Evolutionary conservation across 2,113 vertebrate species (phyloP).

Genomic region (Arenaria interpres): DNA sequence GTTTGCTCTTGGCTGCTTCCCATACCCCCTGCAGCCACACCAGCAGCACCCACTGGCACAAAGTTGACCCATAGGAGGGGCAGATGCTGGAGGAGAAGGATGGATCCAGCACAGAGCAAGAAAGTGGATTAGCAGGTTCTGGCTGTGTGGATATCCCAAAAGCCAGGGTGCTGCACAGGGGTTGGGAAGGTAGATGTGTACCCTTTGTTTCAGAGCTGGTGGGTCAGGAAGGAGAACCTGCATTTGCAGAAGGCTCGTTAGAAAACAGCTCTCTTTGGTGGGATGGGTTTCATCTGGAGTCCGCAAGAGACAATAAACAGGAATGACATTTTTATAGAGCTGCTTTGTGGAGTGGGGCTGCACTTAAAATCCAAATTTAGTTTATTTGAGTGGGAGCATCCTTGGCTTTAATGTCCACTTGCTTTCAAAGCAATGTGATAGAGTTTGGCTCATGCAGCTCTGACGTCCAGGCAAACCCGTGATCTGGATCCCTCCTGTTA

Average conservation of each 20-base stretch:
- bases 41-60: not conserved
- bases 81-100: not conserved
- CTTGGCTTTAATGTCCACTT: conserved; percentile 2
- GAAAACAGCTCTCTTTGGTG: not conserved
- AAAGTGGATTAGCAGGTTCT: not conserved
- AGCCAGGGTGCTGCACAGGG: not conserved
- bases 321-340: conserved; percentile 44
- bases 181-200: not conserved
- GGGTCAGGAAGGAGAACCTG: not conserved
- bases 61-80: not conserved
- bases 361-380: conserved; percentile 31
- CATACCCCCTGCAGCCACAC: not conserved
- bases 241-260: not conserved
- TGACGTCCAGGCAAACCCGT: not conserved
- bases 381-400: conserved; percentile 22
- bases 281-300: conserved; percentile 14
- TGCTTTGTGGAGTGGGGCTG: not conserved
- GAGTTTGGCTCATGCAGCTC: not conserved
- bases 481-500: not conserved
- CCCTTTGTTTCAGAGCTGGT: not conserved
- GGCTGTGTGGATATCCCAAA: not conserved
- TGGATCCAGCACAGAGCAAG: not conserved
- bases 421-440: not conserved
- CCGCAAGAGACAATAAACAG: conserved; percentile 36
- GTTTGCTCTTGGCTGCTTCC: not conserved